Percentiles rank a stretch among this genome's conserved stretches.
These are phyloP conservation scores for Pachyseris speciosa DNA, from an alignment of 64 coral and sea anemone genomes.

Conservation along the genomic window DNA sequence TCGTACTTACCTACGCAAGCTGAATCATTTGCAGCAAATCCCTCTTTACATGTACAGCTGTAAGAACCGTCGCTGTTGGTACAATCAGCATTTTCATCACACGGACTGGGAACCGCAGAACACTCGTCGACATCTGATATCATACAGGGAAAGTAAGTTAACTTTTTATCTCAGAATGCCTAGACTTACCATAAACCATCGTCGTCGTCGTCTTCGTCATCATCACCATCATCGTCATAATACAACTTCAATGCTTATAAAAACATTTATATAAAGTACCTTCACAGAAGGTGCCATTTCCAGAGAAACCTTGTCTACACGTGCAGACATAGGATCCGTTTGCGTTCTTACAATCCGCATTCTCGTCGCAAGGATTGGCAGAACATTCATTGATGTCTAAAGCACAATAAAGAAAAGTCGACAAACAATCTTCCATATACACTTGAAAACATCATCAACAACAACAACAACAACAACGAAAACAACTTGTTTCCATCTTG, in stretches of 20 bases:
- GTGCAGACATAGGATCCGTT: conserved; percentile 12
- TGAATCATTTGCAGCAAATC: conserved; percentile 60
- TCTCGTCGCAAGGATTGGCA: background rate
- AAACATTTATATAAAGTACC: background rate
- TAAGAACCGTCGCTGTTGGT: conserved; percentile 69
- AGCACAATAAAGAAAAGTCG: background rate
- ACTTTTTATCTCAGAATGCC: no score
- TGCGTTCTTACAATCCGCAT: conserved; percentile 2
- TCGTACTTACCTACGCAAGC: conserved; percentile 50
- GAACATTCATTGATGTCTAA: conserved; percentile 27
- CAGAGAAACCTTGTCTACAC: background rate
- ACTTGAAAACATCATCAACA: no score
- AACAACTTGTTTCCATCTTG: no score
- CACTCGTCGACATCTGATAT: conserved; percentile 65
- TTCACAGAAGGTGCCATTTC: conserved; percentile 9
- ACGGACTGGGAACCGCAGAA: background rate
- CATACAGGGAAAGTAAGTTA: no score
- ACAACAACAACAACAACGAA: no score
- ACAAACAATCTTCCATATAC: background rate
- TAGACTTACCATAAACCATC: no score
- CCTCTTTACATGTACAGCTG: conserved; percentile 54
- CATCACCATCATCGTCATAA: no score
- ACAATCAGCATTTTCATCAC: conserved; percentile 64
- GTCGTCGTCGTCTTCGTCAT: no score
- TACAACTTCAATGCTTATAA: background rate